Conservation (phyloP, 2,888 invertebrate species). For the Tinea semifulvella region DNA sequence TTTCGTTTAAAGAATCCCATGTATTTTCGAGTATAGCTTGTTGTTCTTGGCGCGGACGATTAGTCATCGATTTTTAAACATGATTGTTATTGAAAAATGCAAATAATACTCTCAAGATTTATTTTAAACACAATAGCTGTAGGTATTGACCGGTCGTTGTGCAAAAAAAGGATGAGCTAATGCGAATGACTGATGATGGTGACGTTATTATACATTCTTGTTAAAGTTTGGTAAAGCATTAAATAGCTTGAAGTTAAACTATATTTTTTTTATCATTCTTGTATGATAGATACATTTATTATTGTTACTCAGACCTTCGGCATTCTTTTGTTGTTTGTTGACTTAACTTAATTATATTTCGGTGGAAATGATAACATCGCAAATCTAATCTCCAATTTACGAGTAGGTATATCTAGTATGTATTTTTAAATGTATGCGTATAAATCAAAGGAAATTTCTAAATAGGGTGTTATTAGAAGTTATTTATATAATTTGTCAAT, state of each 20-base stretch:
- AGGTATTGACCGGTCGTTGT: constrained; percentile 8
- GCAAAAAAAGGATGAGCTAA: constrained; percentile 13
- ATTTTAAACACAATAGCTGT: constrained; percentile 1
- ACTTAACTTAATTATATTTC: not conserved
- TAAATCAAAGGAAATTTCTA: not conserved
- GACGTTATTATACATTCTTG: constrained; percentile 13
- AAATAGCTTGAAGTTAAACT: not conserved
- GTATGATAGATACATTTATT: too few species aligned
- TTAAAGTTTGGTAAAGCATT: constrained; percentile 7
- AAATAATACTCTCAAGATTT: constrained; percentile 7
- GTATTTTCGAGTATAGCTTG: too few species aligned
- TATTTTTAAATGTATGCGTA: not conserved
- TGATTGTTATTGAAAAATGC: not conserved
- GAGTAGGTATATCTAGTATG: not conserved
- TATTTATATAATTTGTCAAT: too few species aligned
- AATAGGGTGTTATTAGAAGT: too few species aligned
- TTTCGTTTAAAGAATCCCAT: constrained; percentile 3
- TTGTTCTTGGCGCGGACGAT: not conserved
- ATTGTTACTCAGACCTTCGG: not conserved
- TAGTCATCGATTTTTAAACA: not conserved
- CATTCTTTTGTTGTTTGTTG: not conserved
- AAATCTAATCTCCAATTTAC: not conserved
- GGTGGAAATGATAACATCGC: not conserved
- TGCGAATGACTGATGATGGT: constrained; percentile 12
- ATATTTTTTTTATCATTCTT: not conserved